Conservation (phyloP, 64 coral and sea anemone species). For the Stichodactyla mertensii region DNA sequence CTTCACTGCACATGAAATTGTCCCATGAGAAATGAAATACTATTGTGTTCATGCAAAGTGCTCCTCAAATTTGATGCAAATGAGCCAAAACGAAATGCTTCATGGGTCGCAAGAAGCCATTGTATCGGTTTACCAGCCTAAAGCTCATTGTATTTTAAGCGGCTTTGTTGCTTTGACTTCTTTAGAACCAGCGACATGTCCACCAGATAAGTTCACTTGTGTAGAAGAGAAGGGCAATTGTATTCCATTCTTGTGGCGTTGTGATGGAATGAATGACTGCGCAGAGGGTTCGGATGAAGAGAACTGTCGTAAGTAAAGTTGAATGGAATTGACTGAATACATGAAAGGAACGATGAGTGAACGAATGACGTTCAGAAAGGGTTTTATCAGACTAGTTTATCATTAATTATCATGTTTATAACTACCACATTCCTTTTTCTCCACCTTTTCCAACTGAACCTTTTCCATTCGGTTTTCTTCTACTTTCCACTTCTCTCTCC, state of each 20-base stretch:
- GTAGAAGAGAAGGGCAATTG: not conserved
- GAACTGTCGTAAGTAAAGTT: conserved; percentile 41
- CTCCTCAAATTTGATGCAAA: no score
- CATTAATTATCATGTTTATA: no score
- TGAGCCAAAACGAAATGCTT: no score
- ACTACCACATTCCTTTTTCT: no score
- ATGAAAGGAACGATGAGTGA: not conserved
- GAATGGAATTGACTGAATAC: not conserved
- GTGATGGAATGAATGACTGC: conserved; percentile 23
- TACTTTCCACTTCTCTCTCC: not conserved
- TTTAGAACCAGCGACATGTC: conserved; percentile 12
- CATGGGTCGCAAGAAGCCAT: no score
- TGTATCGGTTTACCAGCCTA: not conserved
- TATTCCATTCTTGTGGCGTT: conserved; percentile 13
- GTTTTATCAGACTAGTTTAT: no score
- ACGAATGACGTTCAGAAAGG: not conserved
- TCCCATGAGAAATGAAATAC: no score
- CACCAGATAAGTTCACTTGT: conserved; percentile 8
- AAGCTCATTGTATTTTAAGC: not conserved
- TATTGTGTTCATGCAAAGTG: no score
- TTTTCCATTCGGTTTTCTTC: no score
- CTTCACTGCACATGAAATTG: no score
- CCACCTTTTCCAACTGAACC: no score
- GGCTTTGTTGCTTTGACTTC: not conserved
- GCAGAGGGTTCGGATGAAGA: conserved; percentile 3